A percentile compares a stretch with the other conserved stretches of the same genome.
Evolutionary conservation across 2,888 invertebrate species (phyloP).

Genomic region (Drosophila paranaensis): DNA sequence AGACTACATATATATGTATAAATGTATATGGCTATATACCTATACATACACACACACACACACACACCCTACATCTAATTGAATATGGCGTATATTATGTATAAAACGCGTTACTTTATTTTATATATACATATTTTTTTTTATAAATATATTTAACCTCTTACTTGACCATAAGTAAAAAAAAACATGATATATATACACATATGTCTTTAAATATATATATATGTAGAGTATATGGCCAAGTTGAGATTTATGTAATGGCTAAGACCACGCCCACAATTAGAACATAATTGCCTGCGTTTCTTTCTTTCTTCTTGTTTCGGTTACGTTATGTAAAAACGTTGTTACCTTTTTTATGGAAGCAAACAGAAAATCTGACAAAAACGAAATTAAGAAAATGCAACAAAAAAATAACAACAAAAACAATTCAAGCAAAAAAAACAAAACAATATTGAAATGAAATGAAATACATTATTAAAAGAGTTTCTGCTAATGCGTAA

Average conservation of each 20-base stretch:
- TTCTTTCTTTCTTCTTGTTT: slow-evolving; percentile 51
- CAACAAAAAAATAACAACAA: slow-evolving; percentile 1
- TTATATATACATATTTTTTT: slow-evolving; percentile 34
- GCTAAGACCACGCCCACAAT: slow-evolving; percentile 56
- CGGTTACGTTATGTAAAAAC: slow-evolving; percentile 72
- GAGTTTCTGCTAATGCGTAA: slow-evolving; percentile 70
- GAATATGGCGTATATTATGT: slow-evolving; percentile 40
- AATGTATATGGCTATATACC: slow-evolving; percentile 18
- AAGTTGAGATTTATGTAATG: slow-evolving; percentile 58
- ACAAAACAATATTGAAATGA: slow-evolving; percentile 41
- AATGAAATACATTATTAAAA: slow-evolving; percentile 56
- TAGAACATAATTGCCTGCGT: slow-evolving; percentile 58
- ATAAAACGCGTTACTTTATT: slow-evolving; percentile 27
- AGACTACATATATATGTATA: slow-evolving; percentile 29
- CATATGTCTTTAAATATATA: slow-evolving; percentile 17
- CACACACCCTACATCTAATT: slow-evolving; percentile 30
- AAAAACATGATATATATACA: slow-evolving; percentile 24
- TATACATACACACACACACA: slow-evolving; percentile 22
- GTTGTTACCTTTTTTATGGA: slow-evolving; percentile 71
- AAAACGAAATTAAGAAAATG: slow-evolving; percentile 21
- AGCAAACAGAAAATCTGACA: slow-evolving; percentile 27
- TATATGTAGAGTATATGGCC: slow-evolving; percentile 47
- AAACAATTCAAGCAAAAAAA: slow-evolving; percentile 8
- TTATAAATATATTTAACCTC: slow-evolving; percentile 17
- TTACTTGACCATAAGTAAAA: slow-evolving; percentile 45